Evolutionary conservation across 2,113 vertebrate species (phyloP), one percentile per base, ranked within the genome.

Genomic region (Caranx ignobilis): DNA sequence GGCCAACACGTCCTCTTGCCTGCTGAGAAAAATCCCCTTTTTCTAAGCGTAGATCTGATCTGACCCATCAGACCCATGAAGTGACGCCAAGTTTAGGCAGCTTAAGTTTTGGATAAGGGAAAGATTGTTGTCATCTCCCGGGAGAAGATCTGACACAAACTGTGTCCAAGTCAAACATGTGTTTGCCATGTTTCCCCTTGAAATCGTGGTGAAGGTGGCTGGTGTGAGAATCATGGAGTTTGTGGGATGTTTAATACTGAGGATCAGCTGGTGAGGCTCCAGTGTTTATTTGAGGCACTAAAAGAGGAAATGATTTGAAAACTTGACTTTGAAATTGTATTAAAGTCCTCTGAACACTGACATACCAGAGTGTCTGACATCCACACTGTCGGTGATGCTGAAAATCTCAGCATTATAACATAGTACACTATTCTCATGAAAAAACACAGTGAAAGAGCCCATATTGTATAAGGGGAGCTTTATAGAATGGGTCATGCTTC

Each of bases 141-240:
- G 39, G 2, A 47, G 5, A 55, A n/a, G 52, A 21, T 26, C 7
- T 2, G 19, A 26, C 31, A 52, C 11, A 15, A 52, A 41, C n/a
- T 10, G 31, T 71, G 37, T 75, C 52, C 32, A 57, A 31, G 61
- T 66, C 19, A 47, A 50, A 37, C 4, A 57, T 12, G 10, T 76
- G 16, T 54, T 18, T 39, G 16, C 10, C 15, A 8, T 41, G 48
- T 55, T 7, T 62, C 12, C 13, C 66, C 3, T 43, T 43, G 59
- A 34, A 70, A 69, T 11, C 2, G 7, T 7, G 7, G 12, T 16
- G n/a, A 12, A 35, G 32, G 2, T 47, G 6, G 16, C 21, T 26
- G 39, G 9, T n/a, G 18, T n/a, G 19, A 69, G 48, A 19, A 31
- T 56, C 18, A 2, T 5, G 9, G 32, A 37, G 7, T 4, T 21